Conservation (phyloP, 2,888 invertebrate species). For the Himalopsyche japonica region DNA sequence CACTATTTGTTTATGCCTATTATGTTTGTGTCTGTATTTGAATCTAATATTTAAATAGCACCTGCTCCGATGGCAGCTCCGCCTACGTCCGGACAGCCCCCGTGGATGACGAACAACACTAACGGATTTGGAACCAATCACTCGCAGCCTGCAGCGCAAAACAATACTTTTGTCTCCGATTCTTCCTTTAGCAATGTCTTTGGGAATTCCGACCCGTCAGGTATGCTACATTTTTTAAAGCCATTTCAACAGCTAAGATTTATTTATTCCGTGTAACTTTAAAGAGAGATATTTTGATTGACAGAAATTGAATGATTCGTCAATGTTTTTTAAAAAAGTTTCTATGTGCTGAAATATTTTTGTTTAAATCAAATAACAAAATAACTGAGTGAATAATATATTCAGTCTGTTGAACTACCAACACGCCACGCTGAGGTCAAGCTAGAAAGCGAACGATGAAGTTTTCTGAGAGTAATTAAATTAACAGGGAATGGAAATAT, state of each 20-base stretch:
- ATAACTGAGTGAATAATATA: too few relatives aligned
- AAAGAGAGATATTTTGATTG: background rate
- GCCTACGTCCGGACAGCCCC: constrained; percentile 49
- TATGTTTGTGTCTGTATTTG: background rate
- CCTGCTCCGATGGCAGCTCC: constrained; percentile 46
- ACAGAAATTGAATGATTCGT: background rate
- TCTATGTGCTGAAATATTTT: too few relatives aligned
- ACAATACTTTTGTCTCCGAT: constrained; percentile 77
- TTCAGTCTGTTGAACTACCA: background rate
- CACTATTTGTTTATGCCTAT: background rate
- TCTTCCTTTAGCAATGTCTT: constrained; percentile 88
- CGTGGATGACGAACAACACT: constrained; percentile 55
- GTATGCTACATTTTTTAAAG: constrained; percentile 53
- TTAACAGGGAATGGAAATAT: constrained; percentile 13
- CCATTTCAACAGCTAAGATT: background rate
- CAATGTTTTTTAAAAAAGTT: background rate
- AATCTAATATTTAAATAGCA: constrained; percentile 43
- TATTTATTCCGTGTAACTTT: background rate
- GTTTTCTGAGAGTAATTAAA: background rate
- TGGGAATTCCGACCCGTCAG: constrained; percentile 72
- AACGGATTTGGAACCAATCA: constrained; percentile 42
- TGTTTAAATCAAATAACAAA: too few relatives aligned
- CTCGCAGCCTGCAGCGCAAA: constrained; percentile 45
- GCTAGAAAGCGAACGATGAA: background rate
- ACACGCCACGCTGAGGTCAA: background rate